Base-by-base conservation (phyloP, 2,797 vertebrate genomes). In the Anomalospiza imberbis region DNA sequence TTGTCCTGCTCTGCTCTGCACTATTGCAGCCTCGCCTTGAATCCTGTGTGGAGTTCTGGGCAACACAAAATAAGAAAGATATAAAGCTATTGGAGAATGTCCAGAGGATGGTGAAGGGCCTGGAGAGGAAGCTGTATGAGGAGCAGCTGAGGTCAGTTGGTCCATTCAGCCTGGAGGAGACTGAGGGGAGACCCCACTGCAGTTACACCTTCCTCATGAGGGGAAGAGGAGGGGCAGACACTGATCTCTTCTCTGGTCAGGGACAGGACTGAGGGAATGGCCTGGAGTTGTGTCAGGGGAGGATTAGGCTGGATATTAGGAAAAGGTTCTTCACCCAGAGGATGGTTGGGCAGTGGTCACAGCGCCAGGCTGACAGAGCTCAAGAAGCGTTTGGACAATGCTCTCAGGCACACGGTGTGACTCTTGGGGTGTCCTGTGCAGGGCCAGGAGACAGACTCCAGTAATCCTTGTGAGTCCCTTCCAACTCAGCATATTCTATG, bases 331-430 rank as follows among this genome's bases (percentile, higher is more conserved):
- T 8, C 12, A 0, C 29, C 3, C 2, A 13, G 20, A 65, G 25
- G 2, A 2, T 29, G 6, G 0, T 7, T 58, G 29, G 51, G 15
- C 2, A 32, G 34, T 24, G 31, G 7, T 75, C 26, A 13, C 29
- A 77, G 58, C 40, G 20, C 9, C 38, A 53, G 5, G 18, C 40
- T 60, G 66, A 4, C 7, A 25, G n/a, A 72, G 18, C 3, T 6
- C 40, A 36, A 15, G 45, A 24, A 17, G 31, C 0, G 0, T 72
- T 60, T 42, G 26, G 22, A 60, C 2, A 72, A 2, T 1, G 4
- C 31, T 66, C 18, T 42, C 11, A 3, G 9, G 16, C 34, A 84
- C 34, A n/a, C n/a, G n/a, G 5, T 53, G n/a, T 24, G 51, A 4
- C 0, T 77, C 29, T 36, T 72, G 16, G 31, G 34, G 48, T 22